Evolutionary conservation across 2,888 invertebrate species (phyloP).

Genomic region (Caenorhabditis auriculariae): DNA sequence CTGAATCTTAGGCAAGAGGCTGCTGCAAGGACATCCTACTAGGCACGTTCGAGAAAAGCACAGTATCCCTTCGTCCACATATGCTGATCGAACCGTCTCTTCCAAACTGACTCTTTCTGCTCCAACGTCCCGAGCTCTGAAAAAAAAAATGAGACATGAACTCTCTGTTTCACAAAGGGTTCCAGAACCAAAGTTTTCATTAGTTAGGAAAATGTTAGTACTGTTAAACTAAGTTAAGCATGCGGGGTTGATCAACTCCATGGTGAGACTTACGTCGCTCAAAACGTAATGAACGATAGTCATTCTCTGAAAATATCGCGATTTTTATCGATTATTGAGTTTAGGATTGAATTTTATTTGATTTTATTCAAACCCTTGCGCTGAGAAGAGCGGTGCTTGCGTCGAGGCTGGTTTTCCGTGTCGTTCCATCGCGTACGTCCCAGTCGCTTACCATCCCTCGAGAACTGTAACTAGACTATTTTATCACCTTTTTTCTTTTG

Average conservation of each 20-base stretch:
- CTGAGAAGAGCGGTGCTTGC: constrained; percentile 33
- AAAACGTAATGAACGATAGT: too few species aligned
- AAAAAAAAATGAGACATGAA: too few species aligned
- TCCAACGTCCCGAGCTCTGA: constrained; percentile 28
- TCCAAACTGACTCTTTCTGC: constrained; percentile 17
- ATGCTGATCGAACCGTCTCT: neutral
- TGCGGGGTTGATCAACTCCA: too few species aligned
- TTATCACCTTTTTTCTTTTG: too few species aligned
- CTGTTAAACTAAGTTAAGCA: too few species aligned
- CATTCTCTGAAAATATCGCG: too few species aligned
- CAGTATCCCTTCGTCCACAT: neutral
- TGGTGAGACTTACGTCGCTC: too few species aligned
- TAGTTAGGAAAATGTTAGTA: too few species aligned
- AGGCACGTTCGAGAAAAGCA: neutral
- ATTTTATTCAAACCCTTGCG: constrained; percentile 14
- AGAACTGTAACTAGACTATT: constrained; percentile 6
- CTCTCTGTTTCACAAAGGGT: too few species aligned
- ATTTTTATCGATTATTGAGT: too few species aligned
- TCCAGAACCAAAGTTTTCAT: too few species aligned
- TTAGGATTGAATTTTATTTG: neutral
- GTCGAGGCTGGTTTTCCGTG: constrained; percentile 33
- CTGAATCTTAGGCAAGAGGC: too few species aligned
- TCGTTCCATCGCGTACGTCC: constrained; percentile 34
- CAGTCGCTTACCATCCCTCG: constrained; percentile 38
- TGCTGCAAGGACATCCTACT: neutral